Evolutionary conservation across 23 tunicate genomes (phyloP), one percentile per base, ranked within the genome.

Genomic region (Ascidia mentula): DNA sequence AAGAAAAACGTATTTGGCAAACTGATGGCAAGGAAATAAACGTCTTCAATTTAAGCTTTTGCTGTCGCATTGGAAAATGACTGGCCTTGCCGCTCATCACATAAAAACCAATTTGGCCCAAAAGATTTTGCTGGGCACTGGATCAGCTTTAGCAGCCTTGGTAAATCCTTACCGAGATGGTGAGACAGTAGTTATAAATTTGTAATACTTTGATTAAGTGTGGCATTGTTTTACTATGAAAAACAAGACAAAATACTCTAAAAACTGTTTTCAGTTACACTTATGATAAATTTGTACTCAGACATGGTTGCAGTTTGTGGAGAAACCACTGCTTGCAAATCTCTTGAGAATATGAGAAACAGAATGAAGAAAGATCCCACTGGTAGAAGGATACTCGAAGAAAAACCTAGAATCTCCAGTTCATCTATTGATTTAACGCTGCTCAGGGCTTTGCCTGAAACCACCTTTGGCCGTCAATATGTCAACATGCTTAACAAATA

Each of bases 251-350:
- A n/a, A n/a, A n/a, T n/a, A n/a, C n/a, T n/a, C n/a, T n/a, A n/a
- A n/a, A n/a, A n/a, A n/a, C n/a, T n/a, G n/a, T n/a, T n/a, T n/a
- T n/a, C n/a, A 15, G 12, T 42, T 42, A 15, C 15, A 15, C 53
- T 53, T 53, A 3, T 53, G 7, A 42, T 42, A 9, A 53, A 20
- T 9, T 53, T 53, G 24, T 53, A 9, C 35, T 31, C 38, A 92
- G 97, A 93, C 73, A 93, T 93, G 98, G 98, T 93, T 36, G 98
- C 98, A 38, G 98, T 93, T 31, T 85, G 93, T 79, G 92, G 93
- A 1, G 98, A 93, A 72, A 88, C 92, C 31, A 93, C 98, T 15
- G 98, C 95, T 26, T 42, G 80, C 37, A 24, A 53, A 4, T 83
- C 98, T 28, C 65, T 93, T 0, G 72, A 87, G 45, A 1, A 75